phyloP scores from a whole-genome alignment of 2,113 vertebrate species.

The Ageneiosus marmoratus region DNA sequence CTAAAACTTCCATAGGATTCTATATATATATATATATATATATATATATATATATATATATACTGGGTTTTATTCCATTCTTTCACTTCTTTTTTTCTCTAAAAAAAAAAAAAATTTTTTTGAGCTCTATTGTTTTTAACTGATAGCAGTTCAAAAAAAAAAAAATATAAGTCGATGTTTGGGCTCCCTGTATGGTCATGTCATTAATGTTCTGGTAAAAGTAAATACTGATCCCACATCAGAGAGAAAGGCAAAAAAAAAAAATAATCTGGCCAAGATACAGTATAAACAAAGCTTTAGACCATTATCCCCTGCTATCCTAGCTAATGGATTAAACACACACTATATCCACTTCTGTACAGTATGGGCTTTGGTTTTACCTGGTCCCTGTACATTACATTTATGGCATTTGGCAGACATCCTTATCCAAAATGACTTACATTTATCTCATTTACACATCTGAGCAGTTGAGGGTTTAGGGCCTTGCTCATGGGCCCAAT shows the following conservation, averaged over 20 bases:
- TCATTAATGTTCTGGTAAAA: slow-evolving; percentile 23
- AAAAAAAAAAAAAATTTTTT: background rate
- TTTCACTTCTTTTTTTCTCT: background rate
- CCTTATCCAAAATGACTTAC: no score
- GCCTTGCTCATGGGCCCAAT: no score
- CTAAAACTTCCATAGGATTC: no score
- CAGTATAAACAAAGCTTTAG: slow-evolving; percentile 41
- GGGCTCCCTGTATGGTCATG: slow-evolving; percentile 60
- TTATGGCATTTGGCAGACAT: no score
- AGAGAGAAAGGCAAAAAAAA: slow-evolving; percentile 20
- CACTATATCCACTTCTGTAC: background rate
- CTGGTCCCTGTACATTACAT: no score
- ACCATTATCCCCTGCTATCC: slow-evolving; percentile 6
- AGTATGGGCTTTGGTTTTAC: background rate
- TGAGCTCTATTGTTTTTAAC: slow-evolving; percentile 13
- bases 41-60: no score
- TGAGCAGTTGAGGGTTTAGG: no score
- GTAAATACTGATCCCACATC: slow-evolving; percentile 38
- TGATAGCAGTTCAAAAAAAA: slow-evolving; percentile 10
- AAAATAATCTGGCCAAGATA: slow-evolving; percentile 10
- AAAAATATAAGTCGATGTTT: slow-evolving; percentile 74
- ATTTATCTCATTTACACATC: no score
- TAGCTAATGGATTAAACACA: slow-evolving; percentile 37
- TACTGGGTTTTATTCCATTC: background rate
- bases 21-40: no score